Evolutionary conservation across 1,140 invertebrate species (phyloP), one percentile per base, ranked within the genome.

Genomic region (Vanessa tameamea): DNA sequence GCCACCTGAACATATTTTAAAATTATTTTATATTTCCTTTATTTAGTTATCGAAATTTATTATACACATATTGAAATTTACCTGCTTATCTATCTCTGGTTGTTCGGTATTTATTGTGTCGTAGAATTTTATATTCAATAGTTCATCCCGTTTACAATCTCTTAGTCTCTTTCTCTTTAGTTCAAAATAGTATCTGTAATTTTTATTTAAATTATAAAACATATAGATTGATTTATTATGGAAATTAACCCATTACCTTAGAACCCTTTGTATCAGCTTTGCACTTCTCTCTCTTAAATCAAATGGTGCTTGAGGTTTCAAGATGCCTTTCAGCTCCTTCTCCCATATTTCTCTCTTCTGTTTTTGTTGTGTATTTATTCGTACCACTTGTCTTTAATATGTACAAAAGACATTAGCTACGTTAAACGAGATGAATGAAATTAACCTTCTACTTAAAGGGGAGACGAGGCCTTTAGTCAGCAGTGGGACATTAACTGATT

Each of bases 281-380:
- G 88, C 88, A 59, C 73, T 75, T 74, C 73, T 81, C 68, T 83
- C 79, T 67, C 79, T 84, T 3, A 87, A 26, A 64, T 84, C 78
- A 8, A 69, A 57, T 57, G 48, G 73, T 15, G 84, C 80, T 68
- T 73, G 79, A 11, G 85, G 81, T n/a, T 78, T 69, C 43, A 82
- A 53, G 15, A 68, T 82, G 8, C 87, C 88, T 37, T 68, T 76
- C 59, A 91, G 64, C 59, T 88, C 83, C 69, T 89, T 91, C 61
- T 72, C 77, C 89, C 89, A 91, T 3, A 75, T 70, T 61, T 82
- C 75, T 73, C 84, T 77, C 77, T 78, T 87, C 37, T 80, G 81
- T 65, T 74, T 75, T 57, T 76, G 63, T 11, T 77, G 61, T 59
- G n/a, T 83, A 1, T 70, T 43, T 9, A 16, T 37, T 64, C 37